Evolutionary conservation across 30 jellyfish, hydroid and myxozoan genomes (phyloP), one percentile per base, ranked within the genome.

Genomic region (Aurelia aurita): DNA sequence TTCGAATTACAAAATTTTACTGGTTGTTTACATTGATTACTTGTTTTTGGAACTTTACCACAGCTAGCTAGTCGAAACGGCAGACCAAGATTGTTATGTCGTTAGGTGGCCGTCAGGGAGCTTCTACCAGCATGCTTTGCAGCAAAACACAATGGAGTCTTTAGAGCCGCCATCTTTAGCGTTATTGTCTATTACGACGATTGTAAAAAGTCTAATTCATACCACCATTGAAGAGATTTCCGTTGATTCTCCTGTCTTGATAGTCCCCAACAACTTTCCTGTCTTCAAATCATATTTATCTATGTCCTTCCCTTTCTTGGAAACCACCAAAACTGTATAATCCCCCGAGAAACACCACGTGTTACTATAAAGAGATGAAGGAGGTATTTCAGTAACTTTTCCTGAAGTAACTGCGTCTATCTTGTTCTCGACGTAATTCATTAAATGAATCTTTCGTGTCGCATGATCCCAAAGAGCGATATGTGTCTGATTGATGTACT

Each of bases 301-400:
- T 51, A 91, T 34, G 34, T 86, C 77, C 62, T 76, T 72, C 11
- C 84, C 77, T 19, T 74, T 59, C 28, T 72, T 69, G 26, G 86
- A 85, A 29, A 71, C 72, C 18, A 73, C 78, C 54, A 91, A 5
- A 53, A 91, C 47, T n/a, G 86, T 77, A 29, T 34, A 46, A 20
- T 75, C 82, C 8, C 82, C 74, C 29, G 73, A 12, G 65, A 45
- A 53, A 14, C 27, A 83, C 98, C 98, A 91, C 3, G 91, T 79
- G 55, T 86, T 91, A n/a, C 78, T 21, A 21, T 91, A 74, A 3
- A 39, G 29, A 3, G 79, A 11, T 12, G 76, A 11, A 28, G 98
- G 95, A 1, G 96, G 75, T 1, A 28, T 64, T 26, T 82, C 95
- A 39, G 87, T 2, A 12, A 64, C 45, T 20, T 64, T 80, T 5